phyloP scores from a whole-genome alignment of 2,113 vertebrate genomes.

The Leptocoma aspasia region DNA sequence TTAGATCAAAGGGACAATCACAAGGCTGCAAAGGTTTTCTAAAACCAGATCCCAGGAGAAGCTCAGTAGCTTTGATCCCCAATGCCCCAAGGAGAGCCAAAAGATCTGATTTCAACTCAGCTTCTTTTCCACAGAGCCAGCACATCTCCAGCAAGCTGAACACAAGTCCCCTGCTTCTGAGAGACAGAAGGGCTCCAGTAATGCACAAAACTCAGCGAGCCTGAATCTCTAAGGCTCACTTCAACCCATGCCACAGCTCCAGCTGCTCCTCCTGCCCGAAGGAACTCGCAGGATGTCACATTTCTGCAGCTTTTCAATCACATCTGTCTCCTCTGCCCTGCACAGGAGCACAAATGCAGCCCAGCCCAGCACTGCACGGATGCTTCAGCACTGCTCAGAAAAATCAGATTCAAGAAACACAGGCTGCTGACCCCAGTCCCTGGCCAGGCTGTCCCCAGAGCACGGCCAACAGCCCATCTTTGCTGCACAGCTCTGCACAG shows the following conservation, averaged over 20 bases:
- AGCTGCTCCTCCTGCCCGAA: neutral
- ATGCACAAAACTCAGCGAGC: neutral
- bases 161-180: neutral
- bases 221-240: neutral
- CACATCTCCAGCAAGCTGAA: neutral
- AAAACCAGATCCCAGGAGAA: neutral
- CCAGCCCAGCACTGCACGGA: accelerated
- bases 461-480: accelerated
- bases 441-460: neutral
- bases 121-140: neutral
- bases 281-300: neutral
- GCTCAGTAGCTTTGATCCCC: neutral
- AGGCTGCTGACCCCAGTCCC: accelerated
- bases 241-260: neutral
- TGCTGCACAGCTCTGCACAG: neutral
- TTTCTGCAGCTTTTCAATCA: neutral
- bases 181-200: neutral
- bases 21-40: neutral
- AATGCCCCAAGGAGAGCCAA: neutral
- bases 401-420: accelerated
- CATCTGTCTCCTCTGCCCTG: neutral
- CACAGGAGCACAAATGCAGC: neutral
- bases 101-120: neutral
- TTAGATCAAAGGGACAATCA: neutral
- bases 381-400: neutral